Conservation (phyloP, 1,140 invertebrate species). For the Diuraphis noxia region DNA sequence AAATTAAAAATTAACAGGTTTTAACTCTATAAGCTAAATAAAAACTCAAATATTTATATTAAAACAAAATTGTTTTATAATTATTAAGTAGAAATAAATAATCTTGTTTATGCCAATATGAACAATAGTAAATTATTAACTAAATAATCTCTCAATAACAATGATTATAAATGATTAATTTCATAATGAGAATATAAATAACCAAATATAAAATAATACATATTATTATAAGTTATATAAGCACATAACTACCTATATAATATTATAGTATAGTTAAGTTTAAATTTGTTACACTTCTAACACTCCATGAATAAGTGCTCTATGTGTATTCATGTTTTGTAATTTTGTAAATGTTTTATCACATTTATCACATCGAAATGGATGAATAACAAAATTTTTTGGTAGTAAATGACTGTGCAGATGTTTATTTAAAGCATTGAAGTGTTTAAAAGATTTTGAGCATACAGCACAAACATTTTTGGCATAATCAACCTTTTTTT, state of each 20-base stretch:
- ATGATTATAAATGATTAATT: too few relatives aligned
- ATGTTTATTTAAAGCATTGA: neutral
- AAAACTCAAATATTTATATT: neutral
- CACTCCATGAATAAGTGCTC: slow-evolving; percentile 27
- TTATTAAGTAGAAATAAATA: neutral
- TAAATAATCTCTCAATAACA: neutral
- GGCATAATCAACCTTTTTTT: neutral
- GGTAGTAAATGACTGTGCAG: neutral
- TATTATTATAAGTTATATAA: neutral
- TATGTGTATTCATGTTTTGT: slow-evolving; percentile 53
- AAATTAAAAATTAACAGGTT: neutral
- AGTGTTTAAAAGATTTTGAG: neutral
- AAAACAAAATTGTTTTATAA: neutral
- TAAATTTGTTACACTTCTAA: neutral
- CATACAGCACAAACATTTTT: slow-evolving; percentile 5
- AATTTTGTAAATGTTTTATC: slow-evolving; percentile 56
- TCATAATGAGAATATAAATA: too few relatives aligned
- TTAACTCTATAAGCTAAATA: neutral
- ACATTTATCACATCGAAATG: slow-evolving; percentile 62
- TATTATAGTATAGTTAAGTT: neutral
- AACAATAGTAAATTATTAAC: neutral
- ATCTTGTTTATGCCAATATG: neutral
- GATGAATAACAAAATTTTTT: slow-evolving; percentile 60
- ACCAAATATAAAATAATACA: neutral
- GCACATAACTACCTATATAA: neutral